Evolutionary conservation across 2,797 vertebrate species (phyloP).

Genomic region (Miichthys miiuy): DNA sequence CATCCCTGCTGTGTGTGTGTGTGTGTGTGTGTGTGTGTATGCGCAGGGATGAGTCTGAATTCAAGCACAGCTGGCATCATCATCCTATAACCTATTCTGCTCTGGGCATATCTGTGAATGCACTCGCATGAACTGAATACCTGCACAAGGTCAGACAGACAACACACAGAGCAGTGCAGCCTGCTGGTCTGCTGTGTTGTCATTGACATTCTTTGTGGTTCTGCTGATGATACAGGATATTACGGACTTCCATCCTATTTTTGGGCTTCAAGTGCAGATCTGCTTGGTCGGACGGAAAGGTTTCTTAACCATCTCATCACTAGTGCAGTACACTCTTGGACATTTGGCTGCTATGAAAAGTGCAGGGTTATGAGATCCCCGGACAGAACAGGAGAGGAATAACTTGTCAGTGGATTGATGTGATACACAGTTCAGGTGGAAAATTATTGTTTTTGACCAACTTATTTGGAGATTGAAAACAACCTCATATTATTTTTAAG

Average conservation of each 20-base stretch:
- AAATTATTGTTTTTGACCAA: constrained; percentile 1
- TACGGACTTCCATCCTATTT: constrained; percentile 23
- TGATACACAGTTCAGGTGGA: constrained; percentile 9
- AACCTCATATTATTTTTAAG: not conserved
- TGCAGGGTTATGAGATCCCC: constrained; percentile 33
- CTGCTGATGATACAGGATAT: constrained; percentile 30
- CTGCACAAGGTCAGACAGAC: constrained; percentile 52
- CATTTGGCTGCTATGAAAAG: constrained; percentile 38
- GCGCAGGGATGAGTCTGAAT: constrained; percentile 46
- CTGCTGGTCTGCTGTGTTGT: constrained; percentile 16
- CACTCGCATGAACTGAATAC: constrained; percentile 26
- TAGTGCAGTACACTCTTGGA: constrained; percentile 14
- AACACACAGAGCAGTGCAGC: constrained; percentile 4
- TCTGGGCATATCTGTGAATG: constrained; percentile 33
- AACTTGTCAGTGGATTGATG: constrained; percentile 1
- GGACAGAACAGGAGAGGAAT: constrained; percentile 40
- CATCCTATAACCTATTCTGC: constrained; percentile 57
- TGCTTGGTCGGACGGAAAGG: constrained; percentile 39
- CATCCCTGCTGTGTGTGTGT: constrained; percentile 19
- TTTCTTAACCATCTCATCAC: constrained; percentile 25
- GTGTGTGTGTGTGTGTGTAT: constrained; percentile 13
- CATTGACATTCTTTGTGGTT: not conserved
- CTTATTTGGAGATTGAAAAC: constrained; percentile 3
- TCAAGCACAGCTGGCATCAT: constrained; percentile 67
- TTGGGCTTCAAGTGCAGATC: constrained; percentile 32